Base-by-base conservation (phyloP, 2,797 vertebrate genomes). In the Oreonectes daqikongensis region DNA sequence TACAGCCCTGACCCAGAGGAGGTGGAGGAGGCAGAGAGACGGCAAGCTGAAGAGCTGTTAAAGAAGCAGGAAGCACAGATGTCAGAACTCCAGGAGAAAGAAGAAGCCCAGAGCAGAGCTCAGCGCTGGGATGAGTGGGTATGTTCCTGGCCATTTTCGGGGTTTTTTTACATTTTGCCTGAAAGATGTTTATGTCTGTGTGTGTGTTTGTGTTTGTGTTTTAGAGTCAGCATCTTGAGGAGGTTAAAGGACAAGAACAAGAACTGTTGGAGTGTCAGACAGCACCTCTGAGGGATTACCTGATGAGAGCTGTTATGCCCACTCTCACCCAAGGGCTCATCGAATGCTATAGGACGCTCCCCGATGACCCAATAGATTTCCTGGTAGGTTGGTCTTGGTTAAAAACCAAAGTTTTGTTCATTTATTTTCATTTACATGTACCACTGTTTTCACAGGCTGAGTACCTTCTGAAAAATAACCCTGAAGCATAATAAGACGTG, bases 101-200 rank as follows among this genome's bases (percentile, higher is more conserved):
- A 93, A 64, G 96, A 98, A 86, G 88, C 79, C 0, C 87, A 86
- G 0, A 87, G 91, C 82, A 95, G 89, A 81, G 82, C 87, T 2
- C 89, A 89, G 5, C 83, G 81, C 60, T 96, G 94, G 96, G 92
- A 95, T 83, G 92, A 95, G 57, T 99, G 96, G 97, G 97, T 98
- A 91, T 60, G 93, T 20, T 18, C 26, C 38, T 84, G 15, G 40
- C 35, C 20, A 42, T n/a, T n/a, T n/a, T n/a, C n/a, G n/a, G n/a
- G n/a, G n/a, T n/a, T n/a, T n/a, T n/a, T n/a, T n/a, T n/a, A n/a
- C n/a, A 48, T 22, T 42, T 46, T 32, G 14, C 20, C 28, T 38
- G 72, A 15, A 40, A 50, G 18, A 20, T 7, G 35, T 20, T 28
- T 64, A 26, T 72, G 52, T n/a, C 6, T 12, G 2, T 48, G 11